phyloP scores from a whole-genome alignment of 2,113 vertebrate genomes.

The Nematolebias whitei region DNA sequence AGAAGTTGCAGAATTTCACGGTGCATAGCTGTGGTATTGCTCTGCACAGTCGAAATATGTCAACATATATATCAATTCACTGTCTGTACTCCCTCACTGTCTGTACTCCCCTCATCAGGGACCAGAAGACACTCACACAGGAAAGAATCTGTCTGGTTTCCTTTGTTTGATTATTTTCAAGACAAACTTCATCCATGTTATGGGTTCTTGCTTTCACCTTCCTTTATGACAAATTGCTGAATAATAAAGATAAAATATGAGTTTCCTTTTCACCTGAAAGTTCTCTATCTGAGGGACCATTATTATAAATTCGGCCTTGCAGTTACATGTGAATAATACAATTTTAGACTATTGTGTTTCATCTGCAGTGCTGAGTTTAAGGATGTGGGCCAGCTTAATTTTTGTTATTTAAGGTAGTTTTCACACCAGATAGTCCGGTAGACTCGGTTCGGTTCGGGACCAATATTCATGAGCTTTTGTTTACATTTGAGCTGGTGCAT shows the following conservation, averaged over 20 bases:
- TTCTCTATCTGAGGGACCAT: conserved; percentile 19
- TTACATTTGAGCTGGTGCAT: too few species aligned
- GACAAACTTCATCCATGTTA: conserved; percentile 26
- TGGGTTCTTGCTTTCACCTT: conserved; percentile 37
- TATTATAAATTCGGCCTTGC: conserved; percentile 14
- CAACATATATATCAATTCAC: conserved; percentile 15
- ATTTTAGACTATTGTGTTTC: conserved; percentile 8
- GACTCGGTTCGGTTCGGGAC: too few species aligned
- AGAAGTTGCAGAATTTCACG: conserved; percentile 36
- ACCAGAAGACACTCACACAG: conserved; percentile 17
- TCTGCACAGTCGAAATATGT: conserved; percentile 46
- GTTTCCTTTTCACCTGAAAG: conserved; percentile 1
- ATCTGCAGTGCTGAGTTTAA: conserved; percentile 9
- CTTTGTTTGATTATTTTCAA: conserved; percentile 47
- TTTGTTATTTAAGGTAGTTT: neutral
- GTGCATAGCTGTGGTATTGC: conserved; percentile 43
- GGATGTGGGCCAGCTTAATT: neutral
- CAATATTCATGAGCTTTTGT: too few species aligned
- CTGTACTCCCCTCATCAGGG: conserved; percentile 11
- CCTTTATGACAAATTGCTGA: conserved; percentile 40
- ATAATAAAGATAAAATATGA: conserved; percentile 53
- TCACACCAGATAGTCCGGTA: conserved; percentile 2
- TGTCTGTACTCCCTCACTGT: conserved; percentile 10
- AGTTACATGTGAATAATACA: conserved; percentile 14
- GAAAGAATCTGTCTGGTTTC: conserved; percentile 21